Evolutionary conservation across 2,113 vertebrate species (phyloP).

Genomic region (Calypte anna): DNA sequence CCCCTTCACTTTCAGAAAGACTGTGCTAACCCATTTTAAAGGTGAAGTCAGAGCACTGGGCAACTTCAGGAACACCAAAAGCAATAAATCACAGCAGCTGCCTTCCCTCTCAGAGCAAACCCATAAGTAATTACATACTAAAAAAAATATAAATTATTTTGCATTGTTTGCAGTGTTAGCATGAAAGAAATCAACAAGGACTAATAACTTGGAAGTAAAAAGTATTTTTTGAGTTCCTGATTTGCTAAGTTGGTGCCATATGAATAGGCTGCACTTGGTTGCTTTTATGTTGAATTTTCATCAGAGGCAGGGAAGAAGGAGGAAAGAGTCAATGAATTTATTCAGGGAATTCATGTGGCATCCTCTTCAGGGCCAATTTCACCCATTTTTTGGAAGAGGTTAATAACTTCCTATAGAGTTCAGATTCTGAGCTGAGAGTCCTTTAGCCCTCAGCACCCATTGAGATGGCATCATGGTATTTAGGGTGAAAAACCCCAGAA

Average conservation of each 20-base stretch:
- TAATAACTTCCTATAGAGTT: not conserved
- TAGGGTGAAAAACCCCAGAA: not conserved
- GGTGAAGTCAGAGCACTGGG: not conserved
- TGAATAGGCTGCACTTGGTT: not conserved
- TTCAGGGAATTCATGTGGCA: not conserved
- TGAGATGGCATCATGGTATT: not conserved
- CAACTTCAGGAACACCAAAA: not conserved
- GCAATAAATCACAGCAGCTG: not conserved
- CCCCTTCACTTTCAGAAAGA: not conserved
- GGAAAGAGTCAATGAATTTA: not conserved
- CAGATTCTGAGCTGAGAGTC: not conserved
- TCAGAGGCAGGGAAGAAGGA: not conserved
- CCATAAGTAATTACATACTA: not conserved
- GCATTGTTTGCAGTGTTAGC: not conserved
- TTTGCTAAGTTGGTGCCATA: not conserved
- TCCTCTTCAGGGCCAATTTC: not conserved
- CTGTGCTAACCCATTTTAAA: not conserved
- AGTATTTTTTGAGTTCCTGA: not conserved
- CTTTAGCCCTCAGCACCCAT: fast-evolving
- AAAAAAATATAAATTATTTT: not conserved
- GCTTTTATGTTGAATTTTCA: not conserved
- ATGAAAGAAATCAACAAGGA: not conserved
- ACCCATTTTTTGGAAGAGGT: not conserved
- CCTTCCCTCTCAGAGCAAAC: not conserved
- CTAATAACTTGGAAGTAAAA: not conserved